Evolutionary conservation across 1,140 invertebrate genomes (phyloP), one percentile per base, ranked within the genome.

Genomic region (Phocides pigmalion): DNA sequence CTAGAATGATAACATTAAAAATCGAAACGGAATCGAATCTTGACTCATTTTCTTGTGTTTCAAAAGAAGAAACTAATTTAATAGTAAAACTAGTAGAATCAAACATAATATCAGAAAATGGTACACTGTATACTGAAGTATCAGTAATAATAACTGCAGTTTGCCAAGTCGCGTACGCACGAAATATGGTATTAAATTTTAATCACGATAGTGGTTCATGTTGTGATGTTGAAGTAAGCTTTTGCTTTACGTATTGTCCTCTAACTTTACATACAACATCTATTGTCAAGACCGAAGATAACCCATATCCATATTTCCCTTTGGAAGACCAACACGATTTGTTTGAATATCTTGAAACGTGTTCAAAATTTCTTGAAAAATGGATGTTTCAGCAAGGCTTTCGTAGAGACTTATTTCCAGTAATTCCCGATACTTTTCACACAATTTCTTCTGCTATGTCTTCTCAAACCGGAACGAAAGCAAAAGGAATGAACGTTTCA

Each of bases 321-420:
- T 16, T 77, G 41, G 54, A 37, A 14, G 56, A 32, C 39, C 76
- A 89, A 77, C 50, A 3, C 5, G 64, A 79, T 20, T 53, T 87
- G 16, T 83, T 70, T 68, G 62, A 84, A 4, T 89, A 90, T 42
- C 76, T 90, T 72, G 81, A 84, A 61, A 66, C 22, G 4, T 79
- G 82, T 66, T 58, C 63, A 14, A 65, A 59, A 28, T 90, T 90
- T 72, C 66, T 90, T 28, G 87, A 90, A 65, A 84, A 81, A 56
- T 90, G 88, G 88, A 84, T 90, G 85, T 90, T 83, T 74, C 79
- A 85, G 67, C 85, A 90, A 82, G 88, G 88, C 15, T 90, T 90
- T 68, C 74, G 82, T 20, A 86, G 84, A 76, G 88, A 90, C 67
- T 74, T 90, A 39, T 87, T 78, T 72, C 87, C 88, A 1, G 68